Evolutionary conservation across 92 coral and sea anemone genomes (phyloP), one percentile per base, ranked within the genome.

Genomic region (Paragorgia papillata): DNA sequence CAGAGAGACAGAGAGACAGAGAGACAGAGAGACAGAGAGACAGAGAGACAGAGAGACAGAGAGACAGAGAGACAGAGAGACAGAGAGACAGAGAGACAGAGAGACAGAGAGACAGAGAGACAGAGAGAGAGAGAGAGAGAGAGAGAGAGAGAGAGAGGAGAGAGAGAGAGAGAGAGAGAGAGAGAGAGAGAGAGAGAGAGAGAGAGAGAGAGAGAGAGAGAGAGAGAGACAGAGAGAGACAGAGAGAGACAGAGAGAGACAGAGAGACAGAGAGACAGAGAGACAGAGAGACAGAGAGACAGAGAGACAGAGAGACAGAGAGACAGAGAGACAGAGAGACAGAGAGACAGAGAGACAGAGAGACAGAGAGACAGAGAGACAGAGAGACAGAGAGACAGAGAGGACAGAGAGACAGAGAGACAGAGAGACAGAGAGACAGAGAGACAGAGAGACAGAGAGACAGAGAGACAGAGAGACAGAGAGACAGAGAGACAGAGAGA

Each of bases 161-260:
- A 14, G 27, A 60, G 66, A 60, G 27, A 60, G 66, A 60, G 25
- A 60, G 27, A 14, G 66, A 60, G 43, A 60, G 27, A 60, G 25
- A 60, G 27, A 14, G 27, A 60, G 66, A 60, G 27, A 60, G 35
- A 60, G 66, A 14, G 27, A 60, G 27, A 60, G 25, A 60, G 27
- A 60, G 66, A 60, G 66, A 14, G 35, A 60, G 66, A 60, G 66
- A 60, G 27, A 60, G 25, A 60, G 66, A 60, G 27, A 14, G 66
- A 60, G 25, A 60, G 27, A 60, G 27, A 14, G 66, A 60, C 26
- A 60, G 66, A 60, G 66, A 14, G 27, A 60, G 27, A 60, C 26
- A 60, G 35, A 60, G 66, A 60, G 66, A 14, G 27, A 60, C 2
- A 60, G 66, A 60, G 35, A 14, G 66, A 60, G 66, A 60, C 2